These are phyloP conservation scores for Piaya cayana DNA, from an alignment of 2,113 vertebrate species.

Conservation along the genomic window DNA sequence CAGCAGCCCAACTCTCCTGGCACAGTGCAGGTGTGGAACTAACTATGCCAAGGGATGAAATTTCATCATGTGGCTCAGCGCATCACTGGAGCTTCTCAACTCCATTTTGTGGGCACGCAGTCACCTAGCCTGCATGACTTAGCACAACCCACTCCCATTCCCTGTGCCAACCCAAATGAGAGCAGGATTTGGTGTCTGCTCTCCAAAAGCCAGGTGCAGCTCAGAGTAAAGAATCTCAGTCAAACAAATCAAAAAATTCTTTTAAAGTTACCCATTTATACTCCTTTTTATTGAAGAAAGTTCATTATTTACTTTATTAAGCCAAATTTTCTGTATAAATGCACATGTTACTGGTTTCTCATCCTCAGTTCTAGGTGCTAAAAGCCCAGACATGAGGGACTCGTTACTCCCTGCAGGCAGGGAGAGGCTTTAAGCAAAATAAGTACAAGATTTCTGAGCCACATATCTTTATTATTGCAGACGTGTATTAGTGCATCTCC, in stretches of 20 bases:
- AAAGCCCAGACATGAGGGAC: not conserved
- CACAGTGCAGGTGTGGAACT: not conserved
- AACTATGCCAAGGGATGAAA: slow-evolving; percentile 18
- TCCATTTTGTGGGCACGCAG: not conserved
- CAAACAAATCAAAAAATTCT: not conserved
- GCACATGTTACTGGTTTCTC: not conserved
- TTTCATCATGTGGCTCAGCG: slow-evolving; percentile 22
- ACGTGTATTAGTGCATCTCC: not conserved
- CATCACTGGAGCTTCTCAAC: not conserved
- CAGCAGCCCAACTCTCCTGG: not conserved
- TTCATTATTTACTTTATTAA: not conserved
- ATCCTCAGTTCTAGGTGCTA: not conserved
- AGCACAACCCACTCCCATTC: not conserved
- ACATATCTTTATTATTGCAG: not conserved
- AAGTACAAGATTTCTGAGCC: not conserved
- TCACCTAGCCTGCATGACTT: not conserved
- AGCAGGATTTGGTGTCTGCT: not conserved
- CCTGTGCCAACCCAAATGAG: not conserved
- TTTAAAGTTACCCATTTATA: not conserved
- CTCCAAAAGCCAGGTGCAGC: not conserved
- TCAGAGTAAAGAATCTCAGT: not conserved
- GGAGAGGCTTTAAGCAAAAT: not conserved
- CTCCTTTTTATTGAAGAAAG: not conserved
- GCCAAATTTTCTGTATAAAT: not conserved
- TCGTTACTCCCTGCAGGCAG: not conserved